Evolutionary conservation across 1,140 invertebrate species (phyloP), one percentile per base, ranked within the genome.

Genomic region (Monomorium pharaonis): DNA sequence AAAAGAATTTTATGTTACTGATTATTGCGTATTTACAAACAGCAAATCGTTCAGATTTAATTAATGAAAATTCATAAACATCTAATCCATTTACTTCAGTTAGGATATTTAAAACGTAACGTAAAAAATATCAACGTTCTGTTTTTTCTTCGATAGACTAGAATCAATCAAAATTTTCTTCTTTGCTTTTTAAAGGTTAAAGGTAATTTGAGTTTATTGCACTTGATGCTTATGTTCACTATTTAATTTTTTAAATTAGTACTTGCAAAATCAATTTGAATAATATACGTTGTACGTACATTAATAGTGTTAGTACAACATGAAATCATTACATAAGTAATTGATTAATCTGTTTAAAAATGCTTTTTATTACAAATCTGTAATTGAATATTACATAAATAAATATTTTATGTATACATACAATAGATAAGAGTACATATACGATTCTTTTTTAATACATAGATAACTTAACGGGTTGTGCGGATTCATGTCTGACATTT

Each of bases 61-160:
- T 85, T 77, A 85, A 78, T 14, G 42, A 78, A 85, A 58, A 67
- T 51, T 77, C 47, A 27, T n/a, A 44, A 54, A 67, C n/a, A n/a
- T 12, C 18, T 24, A 27, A 56, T 49, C 18, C 6, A 54, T 54
- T 65, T 14, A 42, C n/a, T 47, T 60, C 80, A 78, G 69, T 78
- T 80, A 80, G 3, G 24, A 27, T 18, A 78, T 63, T 69, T 44
- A 56, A 54, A 0, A 7, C 47, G 56, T 42, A 62, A 72, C 30
- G 27, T 12, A n/a, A 65, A 67, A 60, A 63, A 37, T 56, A 33
- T 70, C 65, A 4, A 81, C 33, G 33, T 84, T 49, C 44, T 9
- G 56, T 18, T 84, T 65, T 63, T 37, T 47, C 42, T 5, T 37
- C 7, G 4, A 37, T 37, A 3, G 4, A 37, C 37, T 37, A 37